A percentile compares a stretch with the other conserved stretches of the same genome.
Conservation (phyloP, 2,797 vertebrate genomes). For the Enteromius thamalakanensis region DNA sequence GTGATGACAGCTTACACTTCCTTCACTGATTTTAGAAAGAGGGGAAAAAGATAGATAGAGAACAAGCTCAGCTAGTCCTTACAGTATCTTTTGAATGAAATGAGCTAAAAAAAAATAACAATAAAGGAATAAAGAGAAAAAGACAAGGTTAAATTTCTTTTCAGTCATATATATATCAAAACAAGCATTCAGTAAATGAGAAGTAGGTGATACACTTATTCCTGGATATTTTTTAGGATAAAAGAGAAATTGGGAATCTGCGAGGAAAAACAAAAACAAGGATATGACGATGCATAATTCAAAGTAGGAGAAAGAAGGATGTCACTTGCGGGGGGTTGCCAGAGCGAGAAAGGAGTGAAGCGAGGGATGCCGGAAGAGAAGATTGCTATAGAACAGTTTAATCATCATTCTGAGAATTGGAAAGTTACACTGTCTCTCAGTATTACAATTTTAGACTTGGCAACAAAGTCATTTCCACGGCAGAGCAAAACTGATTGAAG, state of each 20-base stretch:
- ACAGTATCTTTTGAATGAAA: not conserved
- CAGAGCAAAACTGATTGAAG: not conserved
- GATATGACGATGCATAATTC: not conserved
- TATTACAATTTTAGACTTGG: not conserved
- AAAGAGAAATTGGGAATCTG: constrained; percentile 5
- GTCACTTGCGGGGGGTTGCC: not conserved
- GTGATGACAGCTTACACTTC: not conserved
- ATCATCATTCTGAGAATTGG: not conserved
- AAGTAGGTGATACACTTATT: not conserved
- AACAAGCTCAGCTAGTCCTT: not conserved
- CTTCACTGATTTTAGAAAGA: not conserved
- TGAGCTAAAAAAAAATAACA: not conserved
- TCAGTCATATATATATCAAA: not conserved
- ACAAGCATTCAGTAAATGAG: not conserved
- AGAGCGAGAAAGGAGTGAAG: not conserved
- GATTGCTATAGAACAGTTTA: not conserved
- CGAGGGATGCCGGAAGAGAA: not conserved
- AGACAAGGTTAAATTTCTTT: not conserved
- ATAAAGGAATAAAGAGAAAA: not conserved
- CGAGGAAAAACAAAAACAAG: constrained; percentile 20
- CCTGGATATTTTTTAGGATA: not conserved
- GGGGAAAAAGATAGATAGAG: not conserved
- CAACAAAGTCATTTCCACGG: not conserved
- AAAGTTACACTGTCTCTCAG: not conserved
- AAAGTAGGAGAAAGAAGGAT: not conserved